Base-by-base conservation (phyloP, 2,888 invertebrate genomes). In the Ichneumon xanthorius region DNA sequence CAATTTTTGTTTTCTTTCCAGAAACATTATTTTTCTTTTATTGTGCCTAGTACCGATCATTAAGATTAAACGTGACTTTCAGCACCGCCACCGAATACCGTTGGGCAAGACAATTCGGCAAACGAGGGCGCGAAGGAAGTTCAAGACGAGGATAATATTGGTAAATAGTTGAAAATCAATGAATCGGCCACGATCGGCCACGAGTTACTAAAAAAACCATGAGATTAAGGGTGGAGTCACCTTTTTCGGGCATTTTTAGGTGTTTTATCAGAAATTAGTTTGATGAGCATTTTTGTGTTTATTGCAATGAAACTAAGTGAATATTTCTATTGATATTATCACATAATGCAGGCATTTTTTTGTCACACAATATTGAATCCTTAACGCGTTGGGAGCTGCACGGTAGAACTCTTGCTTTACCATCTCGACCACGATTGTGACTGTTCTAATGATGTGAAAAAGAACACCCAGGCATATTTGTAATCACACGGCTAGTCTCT, bases 81-180 rank as follows among this genome's bases (percentile, higher is more conserved):
- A 85, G 85, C 80, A 37, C 53, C 80, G 9, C 72, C 85, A 2
- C 22, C 85, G 5, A 82, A 77, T 7, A 16, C 82, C 58, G 48
- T 30, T 26, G 50, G 58, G 11, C 67, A 61, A 11, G 61, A 72
- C 22, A 73, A 72, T 37, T 80, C 68, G 48, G 80, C 68, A 33
- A 76, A 82, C 50, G 80, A 26, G 0, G 76, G 45, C 50, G 80
- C 22, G 48, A 80, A 48, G 55, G 83, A 80, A 16, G 48, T 40
- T 37, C 19, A 33, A 4, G 80, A 72, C 6, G 85, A 85, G 3
- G 68, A 37, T 11, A 85, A 80, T 26, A 72, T 68, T 63, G 85
- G 82, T 85, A 77, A 85, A 68, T 79, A 67, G 37, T 65, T 48
- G 14, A 61, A 30, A 72, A 72, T 71, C 5, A 33, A n/a, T 53